phyloP scores from a whole-genome alignment of 1,140 invertebrate species.

The Ridgeia piscesae region DNA sequence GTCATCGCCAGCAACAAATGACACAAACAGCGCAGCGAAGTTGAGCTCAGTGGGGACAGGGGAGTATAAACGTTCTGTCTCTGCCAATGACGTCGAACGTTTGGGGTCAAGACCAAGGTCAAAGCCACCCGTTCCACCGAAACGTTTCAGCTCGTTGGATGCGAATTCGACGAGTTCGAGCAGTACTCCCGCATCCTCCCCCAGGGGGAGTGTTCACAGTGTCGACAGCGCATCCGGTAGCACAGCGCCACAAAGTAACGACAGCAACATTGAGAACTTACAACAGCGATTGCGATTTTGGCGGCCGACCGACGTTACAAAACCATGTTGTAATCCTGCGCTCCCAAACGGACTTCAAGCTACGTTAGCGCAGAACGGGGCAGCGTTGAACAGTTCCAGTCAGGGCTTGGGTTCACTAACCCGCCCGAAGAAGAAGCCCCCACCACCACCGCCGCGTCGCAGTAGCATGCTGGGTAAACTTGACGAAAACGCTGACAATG shows the following conservation, averaged over 20 bases:
- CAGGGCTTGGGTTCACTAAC: background rate
- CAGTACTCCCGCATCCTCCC: background rate
- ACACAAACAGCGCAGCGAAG: background rate
- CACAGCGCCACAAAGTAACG: background rate
- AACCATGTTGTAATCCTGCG: background rate
- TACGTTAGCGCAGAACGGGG: background rate
- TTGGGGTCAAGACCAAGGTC: background rate
- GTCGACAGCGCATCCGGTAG: background rate
- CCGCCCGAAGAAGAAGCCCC: conserved; percentile 4
- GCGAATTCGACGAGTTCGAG: background rate
- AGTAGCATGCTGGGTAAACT: conserved; percentile 19
- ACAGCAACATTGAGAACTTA: background rate
- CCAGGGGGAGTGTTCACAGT: background rate
- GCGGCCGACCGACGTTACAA: background rate
- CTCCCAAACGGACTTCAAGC: background rate
- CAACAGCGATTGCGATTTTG: background rate
- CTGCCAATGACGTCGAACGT: background rate
- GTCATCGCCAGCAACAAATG: background rate
- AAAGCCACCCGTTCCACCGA: conserved; percentile 3
- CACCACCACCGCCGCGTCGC: conserved; percentile 17
- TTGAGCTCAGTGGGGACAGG: background rate
- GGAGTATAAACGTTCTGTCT: background rate
- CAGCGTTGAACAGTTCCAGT: background rate
- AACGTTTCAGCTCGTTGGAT: conserved; percentile 10
- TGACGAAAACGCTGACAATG: background rate